Conservation (phyloP, 2,888 invertebrate species). For the Chrysina gloriosa region DNA sequence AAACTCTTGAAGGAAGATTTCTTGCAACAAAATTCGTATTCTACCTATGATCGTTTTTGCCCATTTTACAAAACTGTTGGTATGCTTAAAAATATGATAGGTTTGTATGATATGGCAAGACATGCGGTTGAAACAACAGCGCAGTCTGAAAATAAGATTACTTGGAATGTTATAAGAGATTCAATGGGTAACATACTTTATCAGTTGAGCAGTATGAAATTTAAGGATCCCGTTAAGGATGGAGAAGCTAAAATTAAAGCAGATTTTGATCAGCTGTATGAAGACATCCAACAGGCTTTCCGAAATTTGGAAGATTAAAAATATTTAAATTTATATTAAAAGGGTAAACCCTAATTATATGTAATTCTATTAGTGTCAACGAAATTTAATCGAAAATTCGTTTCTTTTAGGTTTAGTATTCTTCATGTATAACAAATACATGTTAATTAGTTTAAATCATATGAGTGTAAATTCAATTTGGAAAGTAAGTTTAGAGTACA, state of each 20-base stretch:
- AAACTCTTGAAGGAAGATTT: conserved; percentile 99
- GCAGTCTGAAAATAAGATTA: conserved; percentile 98
- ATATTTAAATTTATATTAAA: no score
- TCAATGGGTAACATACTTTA: conserved; percentile 96
- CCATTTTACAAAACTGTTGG: conserved; percentile 99
- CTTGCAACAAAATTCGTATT: conserved; percentile 99
- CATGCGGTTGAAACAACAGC: conserved; percentile 98
- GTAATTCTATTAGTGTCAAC: no score
- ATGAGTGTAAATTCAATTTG: no score
- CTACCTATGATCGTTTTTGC: conserved; percentile 95
- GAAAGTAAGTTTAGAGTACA: no score
- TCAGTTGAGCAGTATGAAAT: conserved; percentile 99
- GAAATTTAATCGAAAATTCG: no score
- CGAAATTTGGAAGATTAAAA: conserved; percentile 98
- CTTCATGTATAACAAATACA: no score
- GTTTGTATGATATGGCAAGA: conserved; percentile 97
- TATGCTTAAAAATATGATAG: conserved; percentile 98
- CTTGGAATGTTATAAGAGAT: conserved; percentile 97
- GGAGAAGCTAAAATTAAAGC: conserved; percentile 97
- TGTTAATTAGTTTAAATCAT: no score
- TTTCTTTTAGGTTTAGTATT: no score
- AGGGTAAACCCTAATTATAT: no score
- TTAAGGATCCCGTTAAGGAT: conserved; percentile 99
- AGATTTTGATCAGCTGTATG: conserved; percentile 96
- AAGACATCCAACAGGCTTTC: conserved; percentile 97